Base-by-base conservation (phyloP, 2,797 vertebrate genomes). In the Fistularia tabacaria region DNA sequence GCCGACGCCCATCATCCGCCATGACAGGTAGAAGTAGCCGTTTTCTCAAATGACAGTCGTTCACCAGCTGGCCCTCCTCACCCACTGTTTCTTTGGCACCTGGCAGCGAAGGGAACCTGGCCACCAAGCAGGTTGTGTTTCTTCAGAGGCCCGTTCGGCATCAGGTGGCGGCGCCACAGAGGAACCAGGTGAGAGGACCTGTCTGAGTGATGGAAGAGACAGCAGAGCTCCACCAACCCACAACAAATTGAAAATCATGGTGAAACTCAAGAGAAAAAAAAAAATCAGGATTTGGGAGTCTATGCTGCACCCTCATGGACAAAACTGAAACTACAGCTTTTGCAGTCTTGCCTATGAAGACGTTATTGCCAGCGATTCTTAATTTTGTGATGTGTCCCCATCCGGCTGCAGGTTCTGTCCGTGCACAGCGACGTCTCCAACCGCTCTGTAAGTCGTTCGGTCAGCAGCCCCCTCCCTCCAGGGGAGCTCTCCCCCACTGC, bases 71-170 rank as follows among this genome's bases (percentile, higher is more conserved):
- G n/a, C 25, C 25, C 6, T 36, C 10, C 15, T 12, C 43, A 3
- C 10, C 13, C 12, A 42, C 6, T 61, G 12, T 57, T 8, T 45
- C 7, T 43, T 48, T 65, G 2, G 6, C 68, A n/a, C 47, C 38
- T 58, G 39, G 10, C 14, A 98, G 96, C 68, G 95, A 98, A 40
- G 95, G 96, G 57, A 98, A 98, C 79, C 81, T 98, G 72, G 95
- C 94, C 68, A 98, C 95, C 6, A 98, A 98, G 69, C 96, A 98
- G 81, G 92, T 98, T 0, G 89, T 98, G 77, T 98, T 98, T 51
- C 93, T 98, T 51, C 96, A 98, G 89, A 90, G 96, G 68, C 94
- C 96, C 1, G 85, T 91, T 55, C 75, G 82, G 48, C 25, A 57
- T 25, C 76, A 74, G 41, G 25, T 71, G 0, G 49, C 62, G 0